Base-by-base conservation (phyloP, 1,140 invertebrate species). In the Papilio polyxenes region DNA sequence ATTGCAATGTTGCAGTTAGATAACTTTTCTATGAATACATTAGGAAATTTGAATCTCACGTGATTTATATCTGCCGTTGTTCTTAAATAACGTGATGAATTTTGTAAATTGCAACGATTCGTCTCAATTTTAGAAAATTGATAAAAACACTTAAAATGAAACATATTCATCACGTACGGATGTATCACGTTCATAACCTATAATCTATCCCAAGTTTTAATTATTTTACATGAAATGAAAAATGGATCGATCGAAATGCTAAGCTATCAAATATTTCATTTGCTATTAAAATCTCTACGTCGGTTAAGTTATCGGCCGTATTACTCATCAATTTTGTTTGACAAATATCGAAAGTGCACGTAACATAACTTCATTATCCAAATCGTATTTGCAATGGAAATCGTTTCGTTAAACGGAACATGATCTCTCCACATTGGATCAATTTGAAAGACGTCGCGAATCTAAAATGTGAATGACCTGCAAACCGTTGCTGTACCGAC, bases 381-480 rank as follows among this genome's bases (percentile, higher is more conserved):
- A 72, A 72, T 11, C 65, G 13, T 72, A 37, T 72, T 72, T 37
- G 65, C 10, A 72, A 72, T 72, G 10, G 11, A 77, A 75, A 75
- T 75, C 75, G 48, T 75, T 48, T 49, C 17, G 75, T 53, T 20
- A 56, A 51, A 31, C 20, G 48, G 53, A 76, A 76, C 75, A 49
- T 53, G 75, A 49, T 77, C 40, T n/a, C 7, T 77, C 48, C 15
- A 77, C 8, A 23, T 13, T 17, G 37, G 49, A 56, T 77, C 48
- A 56, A 77, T 77, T 20, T 77, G 48, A 53, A 51, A 76, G 49
- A 53, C 75, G 49, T 20, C n/a, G 44, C 75, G 10, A 77, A 77
- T 77, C 75, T 72, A 77, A 53, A 77, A 77, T 77, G 75, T 77
- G n/a, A 77, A 77, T 49, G 75, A 53, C 48, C 75, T 77, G 49